Evolutionary conservation across 2,888 invertebrate species (phyloP), one percentile per base, ranked within the genome.

Genomic region (Heliconius cydno): DNA sequence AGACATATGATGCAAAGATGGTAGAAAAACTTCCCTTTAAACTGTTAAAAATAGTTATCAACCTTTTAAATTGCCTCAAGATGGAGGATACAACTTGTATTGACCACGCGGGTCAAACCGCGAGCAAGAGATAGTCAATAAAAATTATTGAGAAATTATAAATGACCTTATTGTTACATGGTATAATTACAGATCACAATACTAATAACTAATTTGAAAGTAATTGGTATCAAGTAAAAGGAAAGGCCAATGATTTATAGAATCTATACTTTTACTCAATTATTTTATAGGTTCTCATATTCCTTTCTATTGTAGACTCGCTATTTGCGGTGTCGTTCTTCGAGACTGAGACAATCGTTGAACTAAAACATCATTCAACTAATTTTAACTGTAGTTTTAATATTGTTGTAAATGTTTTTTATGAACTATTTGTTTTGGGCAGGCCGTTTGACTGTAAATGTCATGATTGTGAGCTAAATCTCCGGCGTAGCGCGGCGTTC

Each of bases 261-360:
- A 52, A 72, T 46, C 52, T 79, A 67, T 73, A 78, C 77, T 81
- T 77, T 77, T 77, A 77, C 81, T 79, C 79, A 63, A 81, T 81
- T 77, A 81, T 81, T 79, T 57, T 63, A 79, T 79, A 76, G 70
- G 57, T 57, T 52, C 63, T 70, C 63, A 63, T 65, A 46, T 65
- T 68, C 68, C 71, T 80, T 80, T 80, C 80, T 78, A 78, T 78
- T 78, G 57, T 28, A 67, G 63, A 65, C 67, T 70, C 13, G 70
- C 38, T 25, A 25, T 46, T 52, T 63, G 34, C 70, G 22, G 30
- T n/a, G 57, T 13, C 41, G 25, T 46, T 38, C 38, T 25, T 41
- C 13, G 25, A 38, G 28, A 28, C 28, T 2, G 7, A 65, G 65
- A 28, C 60, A 10, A 60, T 10, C n/a, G n/a, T 60, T n/a, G n/a